phyloP scores from a whole-genome alignment of 2,888 invertebrate species.

The Lutraria lutraria region DNA sequence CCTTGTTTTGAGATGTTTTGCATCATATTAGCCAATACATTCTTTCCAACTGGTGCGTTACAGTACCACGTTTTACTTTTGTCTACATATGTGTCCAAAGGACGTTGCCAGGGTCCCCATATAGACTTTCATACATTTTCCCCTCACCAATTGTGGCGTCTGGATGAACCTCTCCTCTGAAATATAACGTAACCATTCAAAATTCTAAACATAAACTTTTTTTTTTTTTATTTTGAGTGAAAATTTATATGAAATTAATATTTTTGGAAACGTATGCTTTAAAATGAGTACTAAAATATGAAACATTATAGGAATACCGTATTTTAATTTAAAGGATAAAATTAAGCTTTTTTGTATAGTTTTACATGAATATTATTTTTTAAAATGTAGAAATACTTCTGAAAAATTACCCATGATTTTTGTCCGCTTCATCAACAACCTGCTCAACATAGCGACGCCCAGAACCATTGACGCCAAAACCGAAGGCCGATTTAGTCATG shows the following conservation, averaged over 20 bases:
- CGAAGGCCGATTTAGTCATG: too few relatives aligned
- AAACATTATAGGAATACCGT: not conserved
- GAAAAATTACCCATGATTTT: not conserved
- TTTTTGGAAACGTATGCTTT: too few relatives aligned
- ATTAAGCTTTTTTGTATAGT: not conserved
- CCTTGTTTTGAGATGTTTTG: conserved; percentile 37
- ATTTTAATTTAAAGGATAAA: not conserved
- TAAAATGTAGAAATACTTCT: not conserved
- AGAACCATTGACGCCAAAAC: too few relatives aligned
- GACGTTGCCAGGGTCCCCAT: conserved; percentile 5
- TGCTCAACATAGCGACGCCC: too few relatives aligned
- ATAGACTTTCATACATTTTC: conserved; percentile 10
- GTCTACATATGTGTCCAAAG: not conserved
- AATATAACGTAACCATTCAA: not conserved
- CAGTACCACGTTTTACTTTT: conserved; percentile 42
- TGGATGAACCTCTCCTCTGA: not conserved
- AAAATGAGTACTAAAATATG: too few relatives aligned
- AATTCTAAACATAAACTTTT: not conserved
- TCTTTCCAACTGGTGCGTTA: conserved; percentile 49
- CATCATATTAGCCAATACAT: conserved; percentile 49
- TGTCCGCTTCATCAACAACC: too few relatives aligned
- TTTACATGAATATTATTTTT: not conserved
- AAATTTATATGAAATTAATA: too few relatives aligned
- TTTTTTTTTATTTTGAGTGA: too few relatives aligned
- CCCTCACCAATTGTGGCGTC: conserved; percentile 22